Conservation (phyloP, 2,113 vertebrate genomes). For the Psittacula cyanocephala region DNA sequence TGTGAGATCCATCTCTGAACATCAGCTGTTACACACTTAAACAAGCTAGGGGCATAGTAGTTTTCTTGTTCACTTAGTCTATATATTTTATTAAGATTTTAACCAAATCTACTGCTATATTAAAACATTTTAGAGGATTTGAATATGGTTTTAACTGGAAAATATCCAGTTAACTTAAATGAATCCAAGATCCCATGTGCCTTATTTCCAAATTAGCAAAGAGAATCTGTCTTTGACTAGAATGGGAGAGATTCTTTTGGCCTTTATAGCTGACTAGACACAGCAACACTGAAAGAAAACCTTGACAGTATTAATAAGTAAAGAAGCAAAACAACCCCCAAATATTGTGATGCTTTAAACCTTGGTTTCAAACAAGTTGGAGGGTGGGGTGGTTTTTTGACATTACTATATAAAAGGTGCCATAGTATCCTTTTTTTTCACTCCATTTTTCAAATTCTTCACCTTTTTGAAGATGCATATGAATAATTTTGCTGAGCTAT, state of each 20-base stretch:
- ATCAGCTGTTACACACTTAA: not conserved
- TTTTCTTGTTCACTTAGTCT: not conserved
- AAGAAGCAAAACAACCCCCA: not conserved
- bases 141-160: not conserved
- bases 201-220: not conserved
- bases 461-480: not conserved
- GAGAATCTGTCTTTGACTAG: not conserved
- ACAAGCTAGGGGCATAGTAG: not conserved
- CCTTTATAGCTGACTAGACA: not conserved
- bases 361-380: not conserved
- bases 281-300: not conserved
- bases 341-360: not conserved
- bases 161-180: not conserved
- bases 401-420: not conserved
- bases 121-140: not conserved
- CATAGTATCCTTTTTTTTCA: rapidly evolving
- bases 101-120: not conserved
- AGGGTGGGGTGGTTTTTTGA: not conserved
- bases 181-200: not conserved
- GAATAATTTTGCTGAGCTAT: not conserved
- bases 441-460: not conserved
- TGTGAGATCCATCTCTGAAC: not conserved
- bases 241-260: not conserved
- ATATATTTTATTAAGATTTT: not conserved
- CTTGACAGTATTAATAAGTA: not conserved